These are phyloP conservation scores for Zeuzera pyrina DNA, from an alignment of 2,888 invertebrate species.

Conservation along the genomic window DNA sequence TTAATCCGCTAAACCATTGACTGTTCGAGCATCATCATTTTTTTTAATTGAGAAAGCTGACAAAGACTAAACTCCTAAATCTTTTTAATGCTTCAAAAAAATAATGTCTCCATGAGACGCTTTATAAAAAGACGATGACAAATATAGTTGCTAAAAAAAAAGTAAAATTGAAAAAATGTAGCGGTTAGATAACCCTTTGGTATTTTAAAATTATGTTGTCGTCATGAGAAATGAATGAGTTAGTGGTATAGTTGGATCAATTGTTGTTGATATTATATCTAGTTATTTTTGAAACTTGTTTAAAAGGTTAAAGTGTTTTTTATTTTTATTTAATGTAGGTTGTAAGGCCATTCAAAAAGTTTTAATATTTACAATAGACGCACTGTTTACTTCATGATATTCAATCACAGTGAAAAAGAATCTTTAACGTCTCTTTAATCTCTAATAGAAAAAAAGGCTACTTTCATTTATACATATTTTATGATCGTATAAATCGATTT, in stretches of 20 bases:
- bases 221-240: conserved; percentile 39
- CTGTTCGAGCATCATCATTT: conserved; percentile 36
- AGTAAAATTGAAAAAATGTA: conserved; percentile 30
- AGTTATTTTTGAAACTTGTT: neutral
- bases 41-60: conserved; percentile 22
- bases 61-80: conserved; percentile 28
- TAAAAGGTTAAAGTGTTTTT: neutral
- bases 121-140: conserved; percentile 22
- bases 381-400: too few species aligned
- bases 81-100: conserved; percentile 25
- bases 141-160: conserved; percentile 25
- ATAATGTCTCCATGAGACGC: conserved; percentile 16
- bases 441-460: too few species aligned
- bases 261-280: conserved; percentile 22
- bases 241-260: conserved; percentile 15
- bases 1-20: conserved; percentile 25
- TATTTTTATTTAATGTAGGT: neutral
- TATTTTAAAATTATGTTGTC: conserved; percentile 43
- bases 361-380: too few species aligned
- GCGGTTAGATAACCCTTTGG: conserved; percentile 46
- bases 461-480: too few species aligned
- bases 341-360: too few species aligned
- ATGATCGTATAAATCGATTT: too few species aligned
- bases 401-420: too few species aligned
- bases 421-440: too few species aligned